Percentiles rank a stretch among this genome's conserved stretches.
Evolutionary conservation across 2,797 vertebrate species (phyloP).

Genomic region (Pampus argenteus): DNA sequence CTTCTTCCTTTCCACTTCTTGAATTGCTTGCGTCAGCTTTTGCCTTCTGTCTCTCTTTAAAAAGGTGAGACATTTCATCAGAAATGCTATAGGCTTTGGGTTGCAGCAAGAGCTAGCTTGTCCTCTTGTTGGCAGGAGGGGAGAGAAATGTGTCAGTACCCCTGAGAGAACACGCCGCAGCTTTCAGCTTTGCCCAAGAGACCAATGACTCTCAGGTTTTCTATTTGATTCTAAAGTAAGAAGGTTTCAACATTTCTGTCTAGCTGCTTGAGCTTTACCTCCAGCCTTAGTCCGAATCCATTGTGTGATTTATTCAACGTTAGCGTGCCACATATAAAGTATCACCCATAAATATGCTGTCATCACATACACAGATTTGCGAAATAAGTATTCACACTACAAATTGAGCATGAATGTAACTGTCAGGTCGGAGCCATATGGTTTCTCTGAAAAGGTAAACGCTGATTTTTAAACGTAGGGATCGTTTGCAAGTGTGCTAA

Average conservation of each 20-base stretch:
- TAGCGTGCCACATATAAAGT: conserved; percentile 38
- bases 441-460: conserved; percentile 46
- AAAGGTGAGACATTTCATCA: conserved; percentile 39
- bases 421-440: conserved; percentile 35
- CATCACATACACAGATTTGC: conserved; percentile 61
- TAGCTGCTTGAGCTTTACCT: conserved; percentile 13
- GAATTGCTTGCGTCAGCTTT: conserved; percentile 49
- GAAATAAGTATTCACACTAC: conserved; percentile 62
- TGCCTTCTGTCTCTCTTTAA: conserved; percentile 30
- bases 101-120: conserved; percentile 38
- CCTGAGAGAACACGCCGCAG: conserved; percentile 55
- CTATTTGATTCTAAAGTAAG: conserved; percentile 44
- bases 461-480: conserved; percentile 23
- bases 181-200: conserved; percentile 39
- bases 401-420: conserved; percentile 47
- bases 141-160: conserved; percentile 67
- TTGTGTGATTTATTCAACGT: conserved; percentile 37
- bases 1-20: conserved; percentile 35
- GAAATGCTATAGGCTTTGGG: conserved; percentile 33
- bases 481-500: conserved; percentile 21
- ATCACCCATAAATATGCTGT: conserved; percentile 58
- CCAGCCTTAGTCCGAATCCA: conserved; percentile 14
- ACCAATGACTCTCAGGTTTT: conserved; percentile 54
- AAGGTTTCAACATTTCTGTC: conserved; percentile 37
- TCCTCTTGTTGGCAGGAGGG: conserved; percentile 46